Evolutionary conservation across 2,888 invertebrate genomes (phyloP), one percentile per base, ranked within the genome.

Genomic region (Drosophila borealis): DNA sequence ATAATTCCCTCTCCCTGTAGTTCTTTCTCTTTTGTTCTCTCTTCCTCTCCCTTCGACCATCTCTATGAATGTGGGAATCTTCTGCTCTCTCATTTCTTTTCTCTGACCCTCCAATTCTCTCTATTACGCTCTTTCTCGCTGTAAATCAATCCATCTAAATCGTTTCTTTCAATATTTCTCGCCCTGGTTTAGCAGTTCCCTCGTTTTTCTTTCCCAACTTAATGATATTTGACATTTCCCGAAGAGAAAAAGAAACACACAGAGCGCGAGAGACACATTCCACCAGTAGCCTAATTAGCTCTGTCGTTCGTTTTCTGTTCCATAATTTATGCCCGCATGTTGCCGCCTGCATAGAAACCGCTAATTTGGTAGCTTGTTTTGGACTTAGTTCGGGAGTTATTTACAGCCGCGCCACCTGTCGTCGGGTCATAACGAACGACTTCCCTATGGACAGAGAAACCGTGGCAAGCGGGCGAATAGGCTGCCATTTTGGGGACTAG

Each of bases 331-430:
- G 74, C 44, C 17, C 41, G 75, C 57, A 74, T 74, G 60, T 2
- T 29, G 34, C 17, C 36, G 69, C 54, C 34, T 36, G 55, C 57
- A 57, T 51, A 37, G 64, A 69, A 48, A 54, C 73, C 39, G 74
- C 88, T 87, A 81, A 81, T 87, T 83, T 87, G 84, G 70, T 73
- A 46, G 77, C 77, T 68, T 71, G 76, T 64, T 63, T 69, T 8
- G 45, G 44, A 29, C 50, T 54, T 37, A 9, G 59, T 46, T 39
- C 34, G 56, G 36, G 61, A 50, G 63, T 88, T 70, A 73, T 82
- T 83, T 86, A 88, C 81, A 66, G 61, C 63, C 42, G 55, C 57
- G 59, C 62, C 77, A 88, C 74, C 83, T 83, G 83, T 84, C 88
- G 70, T 17, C 59, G 55, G 63, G 25, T 37, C 64, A 55, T 74